Evolutionary conservation across 2,113 vertebrate genomes (phyloP), one percentile per base, ranked within the genome.

Genomic region (Nothoprocta perdicaria): DNA sequence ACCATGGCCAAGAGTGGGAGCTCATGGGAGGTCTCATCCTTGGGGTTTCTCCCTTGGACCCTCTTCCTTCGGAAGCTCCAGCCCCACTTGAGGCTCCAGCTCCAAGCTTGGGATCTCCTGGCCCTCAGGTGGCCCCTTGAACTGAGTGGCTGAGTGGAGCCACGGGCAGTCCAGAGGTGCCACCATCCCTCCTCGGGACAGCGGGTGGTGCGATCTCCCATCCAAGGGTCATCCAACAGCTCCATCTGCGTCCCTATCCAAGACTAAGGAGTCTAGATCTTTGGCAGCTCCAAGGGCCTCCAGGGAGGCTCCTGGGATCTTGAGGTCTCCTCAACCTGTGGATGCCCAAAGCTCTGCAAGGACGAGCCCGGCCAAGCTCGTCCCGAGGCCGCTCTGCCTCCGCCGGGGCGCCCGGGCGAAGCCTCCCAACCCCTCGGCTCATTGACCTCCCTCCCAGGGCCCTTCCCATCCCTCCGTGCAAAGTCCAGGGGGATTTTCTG

Each of bases 231-330:
- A 0, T 9, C 13, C 31, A 12, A 43, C 1, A 26, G 19, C 67
- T 26, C 53, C 53, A 29, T 29, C 31, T 4, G 4, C 0, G 2
- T 33, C 76, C 29, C 0, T 2, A 4, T 8, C 4, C 5, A 2
- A 1, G 29, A 26, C 2, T 7, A 43, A 24, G 50, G 43, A 41
- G 5, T 60, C 7, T 35, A 57, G 23, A 17, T 2, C 7, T n/a
- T n/a, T 2, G 24, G 11, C 19, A 73, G 35, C 24, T 5, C 21
- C 2, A 13, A 6, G 15, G 46, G 35, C 45, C 46, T 50, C 67
- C n/a, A 27, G 8, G 23, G 31, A 35, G 23, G 26, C 67, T 55
- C 53, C 53, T 55, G 53, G 14, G 14, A 8, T 55, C 27, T 27
- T 55, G 26, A 16, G 53, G 14, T 8, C 53, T 55, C 27, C 14